A percentile compares a stretch with the other conserved stretches of the same genome.
Evolutionary conservation across 1,140 invertebrate genomes (phyloP).

Genomic region (Homarus americanus): DNA sequence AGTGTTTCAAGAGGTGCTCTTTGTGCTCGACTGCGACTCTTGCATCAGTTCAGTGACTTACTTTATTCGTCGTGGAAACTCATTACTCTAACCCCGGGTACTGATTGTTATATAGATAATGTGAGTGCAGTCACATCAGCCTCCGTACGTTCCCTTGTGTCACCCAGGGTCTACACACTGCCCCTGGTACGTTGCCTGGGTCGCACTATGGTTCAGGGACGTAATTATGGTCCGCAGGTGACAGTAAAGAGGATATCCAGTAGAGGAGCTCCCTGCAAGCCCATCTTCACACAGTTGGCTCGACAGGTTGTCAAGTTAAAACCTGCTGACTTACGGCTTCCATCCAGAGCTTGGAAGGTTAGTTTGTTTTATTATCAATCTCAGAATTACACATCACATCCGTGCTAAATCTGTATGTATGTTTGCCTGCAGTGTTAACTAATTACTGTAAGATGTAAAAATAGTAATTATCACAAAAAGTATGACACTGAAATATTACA

Average conservation of each 20-base stretch:
- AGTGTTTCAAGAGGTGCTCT: slow-evolving; percentile 80
- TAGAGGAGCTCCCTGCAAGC: slow-evolving; percentile 81
- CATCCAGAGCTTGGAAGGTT: slow-evolving; percentile 85
- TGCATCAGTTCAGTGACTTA: slow-evolving; percentile 84
- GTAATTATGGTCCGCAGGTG: slow-evolving; percentile 85
- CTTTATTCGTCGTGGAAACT: slow-evolving; percentile 84
- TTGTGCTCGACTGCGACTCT: slow-evolving; percentile 81
- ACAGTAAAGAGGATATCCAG: slow-evolving; percentile 82
- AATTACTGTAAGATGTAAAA: too few species aligned
- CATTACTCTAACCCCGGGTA: slow-evolving; percentile 80
- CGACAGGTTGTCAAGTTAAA: slow-evolving; percentile 83
- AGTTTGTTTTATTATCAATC: slow-evolving; percentile 42
- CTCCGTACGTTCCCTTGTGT: slow-evolving; percentile 81
- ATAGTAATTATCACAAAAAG: too few species aligned
- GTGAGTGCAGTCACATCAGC: slow-evolving; percentile 79
- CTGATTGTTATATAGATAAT: slow-evolving; percentile 76
- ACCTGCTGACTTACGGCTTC: slow-evolving; percentile 82
- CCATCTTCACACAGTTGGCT: slow-evolving; percentile 84
- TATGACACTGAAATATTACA: too few species aligned
- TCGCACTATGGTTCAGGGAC: slow-evolving; percentile 84
- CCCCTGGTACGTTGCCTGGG: slow-evolving; percentile 83
- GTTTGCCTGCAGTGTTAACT: too few species aligned
- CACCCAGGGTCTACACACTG: slow-evolving; percentile 82
- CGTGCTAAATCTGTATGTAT: too few species aligned
- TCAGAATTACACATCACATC: too few species aligned